Conservation (phyloP, 2,113 vertebrate species). For the Dolichotis patagonum region DNA sequence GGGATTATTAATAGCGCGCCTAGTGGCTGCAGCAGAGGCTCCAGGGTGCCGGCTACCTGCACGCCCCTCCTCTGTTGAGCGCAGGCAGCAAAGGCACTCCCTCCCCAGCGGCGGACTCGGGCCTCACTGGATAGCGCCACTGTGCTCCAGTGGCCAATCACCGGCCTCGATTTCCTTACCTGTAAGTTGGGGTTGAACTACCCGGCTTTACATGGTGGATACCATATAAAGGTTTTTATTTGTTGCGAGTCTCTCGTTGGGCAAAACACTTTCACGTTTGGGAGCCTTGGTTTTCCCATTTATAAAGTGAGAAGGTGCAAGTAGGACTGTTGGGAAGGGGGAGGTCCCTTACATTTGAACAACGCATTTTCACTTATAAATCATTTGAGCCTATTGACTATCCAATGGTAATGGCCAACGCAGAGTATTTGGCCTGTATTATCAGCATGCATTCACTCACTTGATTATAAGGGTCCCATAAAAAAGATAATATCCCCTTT, state of each 20-base stretch:
- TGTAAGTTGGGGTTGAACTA: conserved; percentile 68
- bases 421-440: not conserved
- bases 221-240: conserved; percentile 5
- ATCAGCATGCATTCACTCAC: not conserved
- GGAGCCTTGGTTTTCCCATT: not conserved
- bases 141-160: conserved; percentile 73
- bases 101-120: conserved; percentile 69
- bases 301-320: conserved; percentile 12
- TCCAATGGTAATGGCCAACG: not conserved
- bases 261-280: not conserved
- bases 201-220: conserved; percentile 24
- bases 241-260: not conserved
- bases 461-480: conserved; percentile 41
- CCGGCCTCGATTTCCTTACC: conserved; percentile 74
- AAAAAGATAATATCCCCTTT: conserved; percentile 21
- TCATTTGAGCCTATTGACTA: not conserved
- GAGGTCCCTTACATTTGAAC: not conserved
- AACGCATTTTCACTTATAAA: conserved; percentile 15
- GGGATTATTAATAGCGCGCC: conserved; percentile 68
- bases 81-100: conserved; percentile 53
- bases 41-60: conserved; percentile 72
- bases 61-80: conserved; percentile 63
- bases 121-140: conserved; percentile 74
- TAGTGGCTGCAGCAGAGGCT: not conserved
- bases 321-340: not conserved